Percentiles rank a stretch among this genome's conserved stretches.
phyloP scores from a whole-genome alignment of 2,888 invertebrate species.

The Imbricaverruca yamaguchii region DNA sequence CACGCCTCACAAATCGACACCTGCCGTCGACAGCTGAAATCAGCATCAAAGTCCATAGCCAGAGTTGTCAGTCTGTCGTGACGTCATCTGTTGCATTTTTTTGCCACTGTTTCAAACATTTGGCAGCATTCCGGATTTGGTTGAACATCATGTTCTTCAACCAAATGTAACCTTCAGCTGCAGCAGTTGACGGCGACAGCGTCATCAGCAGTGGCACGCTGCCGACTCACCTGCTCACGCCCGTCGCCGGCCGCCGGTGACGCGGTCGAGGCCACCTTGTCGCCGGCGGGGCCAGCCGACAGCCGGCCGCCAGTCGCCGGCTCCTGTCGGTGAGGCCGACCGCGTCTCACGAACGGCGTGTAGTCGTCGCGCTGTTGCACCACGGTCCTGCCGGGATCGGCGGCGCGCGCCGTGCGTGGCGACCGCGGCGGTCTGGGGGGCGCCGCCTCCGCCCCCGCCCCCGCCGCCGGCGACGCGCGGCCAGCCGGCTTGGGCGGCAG shows the following conservation, averaged over 20 bases:
- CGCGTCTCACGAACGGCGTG: constrained; percentile 7
- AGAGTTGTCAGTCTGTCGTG: no score
- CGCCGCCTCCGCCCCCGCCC: background rate
- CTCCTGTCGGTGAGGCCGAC: background rate
- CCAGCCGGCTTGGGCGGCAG: background rate
- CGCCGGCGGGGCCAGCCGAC: background rate
- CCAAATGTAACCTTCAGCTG: background rate
- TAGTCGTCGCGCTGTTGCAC: background rate
- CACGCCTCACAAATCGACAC: no score
- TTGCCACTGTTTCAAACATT: no score
- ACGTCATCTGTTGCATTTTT: no score
- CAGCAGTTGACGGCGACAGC: background rate
- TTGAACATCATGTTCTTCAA: no score
- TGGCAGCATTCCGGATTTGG: no score
- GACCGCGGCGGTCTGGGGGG: background rate
- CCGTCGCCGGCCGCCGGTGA: background rate
- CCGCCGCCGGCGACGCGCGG: no score
- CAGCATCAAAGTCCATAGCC: no score
- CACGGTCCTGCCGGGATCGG: background rate
- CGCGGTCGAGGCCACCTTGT: background rate
- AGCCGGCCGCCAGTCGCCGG: no score
- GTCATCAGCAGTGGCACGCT: no score
- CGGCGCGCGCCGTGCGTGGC: background rate
- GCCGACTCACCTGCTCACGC: constrained; percentile 20
- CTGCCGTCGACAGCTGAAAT: no score